Evolutionary conservation across 2,888 invertebrate species (phyloP).

Genomic region (Gnatocerus cornutus): DNA sequence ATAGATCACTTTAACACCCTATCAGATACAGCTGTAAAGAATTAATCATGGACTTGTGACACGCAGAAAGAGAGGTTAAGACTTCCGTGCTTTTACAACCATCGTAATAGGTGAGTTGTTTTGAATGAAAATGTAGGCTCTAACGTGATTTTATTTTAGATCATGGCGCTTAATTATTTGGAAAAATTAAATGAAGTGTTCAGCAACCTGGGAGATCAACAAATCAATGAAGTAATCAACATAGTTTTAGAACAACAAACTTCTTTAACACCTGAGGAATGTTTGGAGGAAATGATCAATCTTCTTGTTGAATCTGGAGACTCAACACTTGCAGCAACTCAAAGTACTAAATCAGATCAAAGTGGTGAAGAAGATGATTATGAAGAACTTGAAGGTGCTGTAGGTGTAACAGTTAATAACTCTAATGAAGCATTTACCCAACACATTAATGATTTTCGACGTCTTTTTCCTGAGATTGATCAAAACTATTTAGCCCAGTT

Average conservation of each 20-base stretch:
- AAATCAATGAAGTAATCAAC: slow-evolving; percentile 30
- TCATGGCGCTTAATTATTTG: slow-evolving; percentile 17
- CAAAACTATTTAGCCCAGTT: slow-evolving; percentile 43
- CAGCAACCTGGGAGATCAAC: slow-evolving; percentile 3
- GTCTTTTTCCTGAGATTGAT: slow-evolving; percentile 50
- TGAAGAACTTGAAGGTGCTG: slow-evolving; percentile 6
- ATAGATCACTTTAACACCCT: not conserved
- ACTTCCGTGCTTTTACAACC: too few relatives aligned
- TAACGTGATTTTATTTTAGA: too few relatives aligned
- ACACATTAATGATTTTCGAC: slow-evolving; percentile 30
- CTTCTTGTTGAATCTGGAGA: slow-evolving; percentile 37
- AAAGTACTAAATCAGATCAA: too few relatives aligned
- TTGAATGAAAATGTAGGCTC: too few relatives aligned
- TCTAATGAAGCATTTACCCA: not conserved
- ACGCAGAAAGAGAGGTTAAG: too few relatives aligned
- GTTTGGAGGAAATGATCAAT: slow-evolving; percentile 44
- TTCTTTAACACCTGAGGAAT: slow-evolving; percentile 21
- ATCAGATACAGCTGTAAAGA: slow-evolving; percentile 3
- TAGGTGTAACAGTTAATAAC: not conserved
- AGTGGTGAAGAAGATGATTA: not conserved
- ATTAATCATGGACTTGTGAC: not conserved
- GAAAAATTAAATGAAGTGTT: slow-evolving; percentile 5
- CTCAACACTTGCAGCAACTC: slow-evolving; percentile 8
- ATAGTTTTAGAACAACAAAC: slow-evolving; percentile 24
- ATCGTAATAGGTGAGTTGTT: too few relatives aligned